Evolutionary conservation across 2,888 invertebrate species (phyloP), one percentile per base, ranked within the genome.

Genomic region (Caenorhabditis sulstoni): DNA sequence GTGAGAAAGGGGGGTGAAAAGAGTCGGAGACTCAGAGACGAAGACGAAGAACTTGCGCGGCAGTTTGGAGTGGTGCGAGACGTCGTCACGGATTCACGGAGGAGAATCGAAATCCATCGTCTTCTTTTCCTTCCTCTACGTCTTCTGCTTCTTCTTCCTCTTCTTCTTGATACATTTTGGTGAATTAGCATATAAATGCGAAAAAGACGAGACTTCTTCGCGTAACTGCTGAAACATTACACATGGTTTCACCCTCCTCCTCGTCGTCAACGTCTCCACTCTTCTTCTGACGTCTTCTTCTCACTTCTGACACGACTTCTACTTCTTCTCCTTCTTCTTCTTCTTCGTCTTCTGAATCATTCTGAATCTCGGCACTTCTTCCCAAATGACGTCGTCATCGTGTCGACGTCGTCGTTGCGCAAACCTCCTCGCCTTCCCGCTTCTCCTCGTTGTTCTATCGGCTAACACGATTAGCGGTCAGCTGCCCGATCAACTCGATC

Each of bases 401-500:
- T 70, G 61, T 70, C 44, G 61, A 70, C 55, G 62, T 49, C 64
- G 45, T 64, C 55, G 64, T 71, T 64, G 64, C 71, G 71, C 55
- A 57, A 71, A 71, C 9, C 55, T 62, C 47, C 39, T 66, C 29
- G 52, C 66, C 55, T 47, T 67, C 47, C 53, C 29, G 29, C 55
- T 62, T 55, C 39, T 66, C 35, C 66, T 75, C 16, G 53, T 75
- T 49, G 49, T 67, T 29, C 53, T 75, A 55, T 66, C 66, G 55
- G 67, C 67, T 67, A 67, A 66, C 52, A 47, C 75, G 37, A 67
- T 77, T 58, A 59, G 47, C 57, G 64, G 71, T 71, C 71, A 85
- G 41, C 79, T 89, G 45, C 89, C 89, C 23, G 76, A 84, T 23
- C 83, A 89, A 23, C 83, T 89, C 49, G 89, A 89, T 67, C 78